Base-by-base conservation (phyloP, 2,888 invertebrate genomes). In the Andrena haemorrhoa region DNA sequence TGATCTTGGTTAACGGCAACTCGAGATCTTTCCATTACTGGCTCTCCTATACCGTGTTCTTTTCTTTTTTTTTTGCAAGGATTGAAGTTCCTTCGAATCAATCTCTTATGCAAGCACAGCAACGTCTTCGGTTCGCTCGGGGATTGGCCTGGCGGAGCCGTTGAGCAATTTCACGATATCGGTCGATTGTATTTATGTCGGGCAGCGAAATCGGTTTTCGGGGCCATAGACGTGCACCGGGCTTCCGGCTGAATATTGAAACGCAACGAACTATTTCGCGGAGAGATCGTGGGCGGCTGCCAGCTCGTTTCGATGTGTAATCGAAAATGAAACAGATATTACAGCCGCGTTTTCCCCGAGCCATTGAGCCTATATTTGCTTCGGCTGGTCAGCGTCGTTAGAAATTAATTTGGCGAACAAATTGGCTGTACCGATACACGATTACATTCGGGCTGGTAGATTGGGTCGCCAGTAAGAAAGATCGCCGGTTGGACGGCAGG, bases 191-290 rank as follows among this genome's bases (percentile, higher is more conserved):
- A 51, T 20, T 51, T 23, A 69, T 26, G 74, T 53, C 20, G 65
- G 56, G 65, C 49, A 47, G 41, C 53, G 84, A 83, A 82, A 87
- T 87, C 87, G 87, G 78, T 87, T 87, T 82, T 78, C 68, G 71
- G 20, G 49, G 51, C 58, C 71, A 64, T 69, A 76, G 71, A 23
- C 81, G 73, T 79, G 58, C 69, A 71, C 76, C 69, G 78, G 78
- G 85, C 81, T 86, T 86, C 84, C 86, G 86, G 75, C 53, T 31
- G 85, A 83, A 87, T 87, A 84, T 87, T 78, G 82, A 84, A 85
- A 84, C 79, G 85, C 85, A 75, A 80, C 84, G 84, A 80, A 80
- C 84, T 81, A 84, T 86, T 78, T 82, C 79, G 76, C 26, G 5
- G 61, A 10, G 53, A 61, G 56, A 47, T 58, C 47, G 35, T 6